These are phyloP conservation scores for Toxotes chatareus DNA, from an alignment of 2,113 vertebrate genomes.

Conservation along the genomic window DNA sequence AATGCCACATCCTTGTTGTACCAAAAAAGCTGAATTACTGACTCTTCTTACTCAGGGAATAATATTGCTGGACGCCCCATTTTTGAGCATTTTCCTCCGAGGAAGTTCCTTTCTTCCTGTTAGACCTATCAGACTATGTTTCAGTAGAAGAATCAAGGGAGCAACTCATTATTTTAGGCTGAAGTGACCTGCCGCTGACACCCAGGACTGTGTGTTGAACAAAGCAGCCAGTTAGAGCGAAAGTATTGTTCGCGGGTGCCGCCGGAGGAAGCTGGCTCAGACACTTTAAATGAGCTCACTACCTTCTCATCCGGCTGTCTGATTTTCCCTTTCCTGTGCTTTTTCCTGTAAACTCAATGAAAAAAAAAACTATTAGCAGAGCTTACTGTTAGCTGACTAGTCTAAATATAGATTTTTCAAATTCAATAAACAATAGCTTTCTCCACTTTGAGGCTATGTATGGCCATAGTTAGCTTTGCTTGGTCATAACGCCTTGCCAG, in stretches of 20 bases:
- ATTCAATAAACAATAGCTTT: constrained; percentile 41
- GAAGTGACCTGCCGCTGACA: constrained; percentile 9
- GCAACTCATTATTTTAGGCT: constrained; percentile 25
- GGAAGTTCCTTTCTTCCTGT: neutral
- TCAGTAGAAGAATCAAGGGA: neutral
- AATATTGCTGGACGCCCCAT: neutral
- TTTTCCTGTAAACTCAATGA: constrained; percentile 33
- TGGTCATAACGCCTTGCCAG: neutral
- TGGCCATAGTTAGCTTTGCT: neutral
- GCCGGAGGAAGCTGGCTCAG: constrained; percentile 47
- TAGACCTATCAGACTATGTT: neutral
- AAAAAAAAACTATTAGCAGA: constrained; percentile 21
- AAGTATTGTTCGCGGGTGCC: constrained; percentile 49
- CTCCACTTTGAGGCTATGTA: neutral
- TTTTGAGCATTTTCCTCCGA: neutral
- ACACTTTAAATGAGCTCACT: constrained; percentile 13
- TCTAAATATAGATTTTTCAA: constrained; percentile 43
- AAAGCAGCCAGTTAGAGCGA: constrained; percentile 11
- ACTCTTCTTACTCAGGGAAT: neutral
- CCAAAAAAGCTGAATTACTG: neutral
- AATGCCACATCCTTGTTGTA: neutral
- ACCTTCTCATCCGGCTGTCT: constrained; percentile 12
- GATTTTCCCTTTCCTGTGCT: constrained; percentile 30
- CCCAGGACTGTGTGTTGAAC: neutral
- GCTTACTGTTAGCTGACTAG: constrained; percentile 15